Percentiles rank a stretch among this genome's conserved stretches.
Evolutionary conservation across 2,888 invertebrate genomes (phyloP).

Genomic region (Euplagia quadripunctaria): DNA sequence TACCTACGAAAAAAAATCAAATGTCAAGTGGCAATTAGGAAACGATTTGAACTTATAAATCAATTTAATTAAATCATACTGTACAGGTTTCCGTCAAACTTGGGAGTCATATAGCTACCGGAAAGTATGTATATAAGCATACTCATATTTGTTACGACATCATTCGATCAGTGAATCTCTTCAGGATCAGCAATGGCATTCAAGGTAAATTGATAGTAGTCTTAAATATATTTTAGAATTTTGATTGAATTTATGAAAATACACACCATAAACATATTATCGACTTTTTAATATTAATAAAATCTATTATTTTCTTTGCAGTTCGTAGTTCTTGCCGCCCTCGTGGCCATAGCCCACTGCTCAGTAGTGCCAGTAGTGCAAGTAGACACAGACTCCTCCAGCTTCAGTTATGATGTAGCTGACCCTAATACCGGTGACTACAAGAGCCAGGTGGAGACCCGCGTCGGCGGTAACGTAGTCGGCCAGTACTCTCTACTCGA

Average conservation of each 20-base stretch:
- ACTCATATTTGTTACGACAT: slow-evolving; percentile 43
- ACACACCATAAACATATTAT: too few relatives aligned
- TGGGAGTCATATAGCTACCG: slow-evolving; percentile 7
- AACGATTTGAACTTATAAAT: neutral
- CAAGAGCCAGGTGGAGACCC: slow-evolving; percentile 87
- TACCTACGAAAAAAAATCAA: neutral
- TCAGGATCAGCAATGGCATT: slow-evolving; percentile 57
- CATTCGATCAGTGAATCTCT: slow-evolving; percentile 68
- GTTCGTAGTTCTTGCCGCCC: slow-evolving; percentile 80
- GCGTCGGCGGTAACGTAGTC: slow-evolving; percentile 83
- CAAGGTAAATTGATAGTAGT: too few relatives aligned
- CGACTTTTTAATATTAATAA: too few relatives aligned
- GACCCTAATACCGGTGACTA: slow-evolving; percentile 87
- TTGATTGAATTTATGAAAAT: too few relatives aligned
- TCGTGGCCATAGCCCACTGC: slow-evolving; percentile 74
- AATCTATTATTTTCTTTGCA: slow-evolving; percentile 39
- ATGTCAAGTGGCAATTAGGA: slow-evolving; percentile 8
- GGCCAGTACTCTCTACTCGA: slow-evolving; percentile 88
- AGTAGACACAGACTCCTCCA: slow-evolving; percentile 83
- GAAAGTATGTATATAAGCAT: slow-evolving; percentile 63
- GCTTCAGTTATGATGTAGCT: slow-evolving; percentile 87
- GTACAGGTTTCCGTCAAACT: neutral
- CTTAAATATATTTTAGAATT: too few relatives aligned
- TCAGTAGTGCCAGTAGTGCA: slow-evolving; percentile 85
- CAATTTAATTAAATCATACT: neutral